These are phyloP conservation scores for Eristalinus aeneus DNA, from an alignment of 2,888 invertebrate genomes.

Conservation along the genomic window DNA sequence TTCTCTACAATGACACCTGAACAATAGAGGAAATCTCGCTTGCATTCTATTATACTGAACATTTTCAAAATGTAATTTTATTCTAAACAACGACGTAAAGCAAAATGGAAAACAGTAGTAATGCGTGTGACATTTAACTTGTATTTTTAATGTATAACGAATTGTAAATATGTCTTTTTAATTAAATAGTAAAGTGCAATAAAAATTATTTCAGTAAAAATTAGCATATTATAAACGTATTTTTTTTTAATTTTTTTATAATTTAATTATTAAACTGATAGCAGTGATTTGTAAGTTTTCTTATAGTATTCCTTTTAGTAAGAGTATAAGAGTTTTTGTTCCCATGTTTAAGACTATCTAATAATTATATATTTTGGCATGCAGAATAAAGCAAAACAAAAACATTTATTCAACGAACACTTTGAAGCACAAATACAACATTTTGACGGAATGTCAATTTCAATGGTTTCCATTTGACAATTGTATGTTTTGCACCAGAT, in stretches of 20 bases:
- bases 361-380: too few species aligned
- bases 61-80: background rate
- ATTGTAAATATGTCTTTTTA: background rate
- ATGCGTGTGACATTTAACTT: background rate
- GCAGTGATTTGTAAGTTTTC: too few species aligned
- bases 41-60: background rate
- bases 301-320: too few species aligned
- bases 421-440: background rate
- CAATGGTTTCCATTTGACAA: conserved; percentile 29
- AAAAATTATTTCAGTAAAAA: background rate
- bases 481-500: conserved; percentile 29
- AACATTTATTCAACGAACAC: too few species aligned
- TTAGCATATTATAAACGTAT: too few species aligned
- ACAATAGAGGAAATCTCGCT: background rate
- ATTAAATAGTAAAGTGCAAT: conserved; percentile 24
- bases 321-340: too few species aligned
- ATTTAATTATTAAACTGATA: too few species aligned
- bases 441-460: conserved; percentile 43
- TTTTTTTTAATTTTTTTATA: too few species aligned
- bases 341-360: too few species aligned
- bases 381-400: too few species aligned
- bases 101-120: background rate
- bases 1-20: conserved; percentile 83
- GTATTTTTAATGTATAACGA: background rate
- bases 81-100: conserved; percentile 1